phyloP scores from a whole-genome alignment of 2,113 vertebrate genomes.

The Felis chaus region DNA sequence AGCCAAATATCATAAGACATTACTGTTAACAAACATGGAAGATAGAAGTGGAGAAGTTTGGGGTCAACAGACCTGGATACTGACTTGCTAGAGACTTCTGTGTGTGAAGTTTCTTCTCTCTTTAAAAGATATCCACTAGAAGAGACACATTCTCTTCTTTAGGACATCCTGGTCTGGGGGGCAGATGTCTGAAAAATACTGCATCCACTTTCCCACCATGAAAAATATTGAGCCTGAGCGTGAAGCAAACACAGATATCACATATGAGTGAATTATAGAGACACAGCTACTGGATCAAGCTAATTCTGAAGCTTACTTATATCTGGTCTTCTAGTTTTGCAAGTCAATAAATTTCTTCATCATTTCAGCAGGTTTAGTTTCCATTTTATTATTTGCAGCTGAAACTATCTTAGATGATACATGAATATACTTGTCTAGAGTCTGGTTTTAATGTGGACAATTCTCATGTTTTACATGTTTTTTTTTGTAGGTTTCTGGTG shows the following conservation, averaged over 20 bases:
- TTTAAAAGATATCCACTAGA: not conserved
- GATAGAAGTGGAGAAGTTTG: not conserved
- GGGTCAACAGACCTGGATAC: not conserved
- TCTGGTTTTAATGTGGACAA: not conserved
- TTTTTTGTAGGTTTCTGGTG: not conserved
- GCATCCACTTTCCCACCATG: not conserved
- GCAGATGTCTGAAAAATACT: not conserved
- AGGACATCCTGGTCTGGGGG: not conserved
- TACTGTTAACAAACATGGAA: not conserved
- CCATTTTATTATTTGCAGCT: not conserved
- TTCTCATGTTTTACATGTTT: not conserved
- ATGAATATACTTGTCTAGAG: not conserved
- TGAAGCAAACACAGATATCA: not conserved
- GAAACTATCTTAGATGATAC: not conserved
- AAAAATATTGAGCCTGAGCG: not conserved
- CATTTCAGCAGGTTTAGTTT: not conserved
- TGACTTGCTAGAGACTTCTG: not conserved
- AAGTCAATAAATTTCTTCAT: not conserved
- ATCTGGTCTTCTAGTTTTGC: not conserved
- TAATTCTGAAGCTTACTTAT: not conserved
- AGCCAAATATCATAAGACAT: not conserved
- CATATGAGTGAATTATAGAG: not conserved
- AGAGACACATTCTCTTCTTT: not conserved
- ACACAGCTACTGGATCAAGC: not conserved
- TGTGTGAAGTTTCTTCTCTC: not conserved